Evolutionary conservation across 2,113 vertebrate genomes (phyloP).

Genomic region (Phalacrocorax aristotelis): DNA sequence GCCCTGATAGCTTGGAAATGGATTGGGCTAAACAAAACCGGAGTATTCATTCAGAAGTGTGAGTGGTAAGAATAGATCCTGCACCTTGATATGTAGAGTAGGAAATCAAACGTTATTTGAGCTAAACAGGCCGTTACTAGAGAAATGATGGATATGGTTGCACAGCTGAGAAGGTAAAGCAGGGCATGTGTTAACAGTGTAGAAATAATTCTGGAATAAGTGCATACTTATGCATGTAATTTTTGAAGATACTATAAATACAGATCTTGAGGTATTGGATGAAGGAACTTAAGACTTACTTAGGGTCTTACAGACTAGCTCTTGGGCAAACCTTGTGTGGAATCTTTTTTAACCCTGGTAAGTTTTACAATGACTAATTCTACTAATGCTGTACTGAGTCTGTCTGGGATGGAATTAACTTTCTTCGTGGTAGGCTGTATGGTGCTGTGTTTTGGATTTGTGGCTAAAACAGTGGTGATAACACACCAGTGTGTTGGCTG

Average conservation of each 20-base stretch:
- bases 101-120: background rate
- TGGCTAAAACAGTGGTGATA: background rate
- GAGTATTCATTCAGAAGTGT: background rate
- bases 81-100: background rate
- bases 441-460: background rate
- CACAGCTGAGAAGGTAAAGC: background rate
- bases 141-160: background rate
- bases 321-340: background rate
- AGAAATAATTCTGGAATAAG: background rate
- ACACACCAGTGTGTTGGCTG: rapidly evolving
- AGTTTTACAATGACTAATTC: background rate
- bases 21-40: background rate
- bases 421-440: background rate
- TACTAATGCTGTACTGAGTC: background rate
- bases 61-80: background rate
- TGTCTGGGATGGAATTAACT: background rate
- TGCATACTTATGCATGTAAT: background rate
- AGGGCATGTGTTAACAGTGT: background rate
- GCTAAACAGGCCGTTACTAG: background rate
- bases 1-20: background rate
- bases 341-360: background rate
- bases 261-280: rapidly evolving
- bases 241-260: background rate
- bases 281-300: background rate
- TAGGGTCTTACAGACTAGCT: background rate